These are phyloP conservation scores for Sebastes matsubarae DNA, from an alignment of 2,797 vertebrate genomes.

Conservation along the genomic window DNA sequence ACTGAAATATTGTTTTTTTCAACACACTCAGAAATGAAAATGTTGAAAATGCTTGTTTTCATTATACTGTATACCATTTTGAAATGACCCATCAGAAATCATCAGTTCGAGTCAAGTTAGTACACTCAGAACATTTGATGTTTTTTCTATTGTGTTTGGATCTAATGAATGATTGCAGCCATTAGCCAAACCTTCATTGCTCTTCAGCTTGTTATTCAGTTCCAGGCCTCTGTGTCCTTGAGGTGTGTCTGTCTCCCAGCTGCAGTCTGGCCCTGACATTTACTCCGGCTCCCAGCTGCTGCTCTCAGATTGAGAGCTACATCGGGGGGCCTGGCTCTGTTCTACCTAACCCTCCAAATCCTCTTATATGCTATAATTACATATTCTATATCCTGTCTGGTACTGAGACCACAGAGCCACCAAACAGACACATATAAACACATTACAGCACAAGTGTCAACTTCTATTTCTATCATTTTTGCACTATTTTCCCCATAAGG, in stretches of 20 bases:
- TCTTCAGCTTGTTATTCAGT: conserved; percentile 11
- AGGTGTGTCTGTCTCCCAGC: conserved; percentile 35
- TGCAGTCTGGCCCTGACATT: conserved; percentile 63
- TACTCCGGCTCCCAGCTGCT: conserved; percentile 36
- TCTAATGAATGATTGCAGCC: background rate
- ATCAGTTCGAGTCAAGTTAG: background rate
- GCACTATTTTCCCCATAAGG: background rate
- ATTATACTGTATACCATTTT: background rate
- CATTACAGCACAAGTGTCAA: background rate
- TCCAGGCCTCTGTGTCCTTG: conserved; percentile 7
- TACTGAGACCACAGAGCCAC: background rate
- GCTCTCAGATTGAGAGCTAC: conserved; percentile 49
- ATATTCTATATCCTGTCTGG: background rate
- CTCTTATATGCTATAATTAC: background rate
- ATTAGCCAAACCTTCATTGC: background rate
- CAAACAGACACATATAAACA: background rate
- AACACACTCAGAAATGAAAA: background rate
- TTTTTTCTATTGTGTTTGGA: background rate
- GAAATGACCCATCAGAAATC: background rate
- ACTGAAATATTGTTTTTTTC: background rate
- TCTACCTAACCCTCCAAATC: conserved; percentile 10
- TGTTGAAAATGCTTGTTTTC: background rate
- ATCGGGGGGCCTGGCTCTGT: conserved; percentile 31
- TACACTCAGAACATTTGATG: background rate
- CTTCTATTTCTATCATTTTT: background rate